Base-by-base conservation (phyloP, 2,888 invertebrate genomes). In the Megaustenia siamemsis region DNA sequence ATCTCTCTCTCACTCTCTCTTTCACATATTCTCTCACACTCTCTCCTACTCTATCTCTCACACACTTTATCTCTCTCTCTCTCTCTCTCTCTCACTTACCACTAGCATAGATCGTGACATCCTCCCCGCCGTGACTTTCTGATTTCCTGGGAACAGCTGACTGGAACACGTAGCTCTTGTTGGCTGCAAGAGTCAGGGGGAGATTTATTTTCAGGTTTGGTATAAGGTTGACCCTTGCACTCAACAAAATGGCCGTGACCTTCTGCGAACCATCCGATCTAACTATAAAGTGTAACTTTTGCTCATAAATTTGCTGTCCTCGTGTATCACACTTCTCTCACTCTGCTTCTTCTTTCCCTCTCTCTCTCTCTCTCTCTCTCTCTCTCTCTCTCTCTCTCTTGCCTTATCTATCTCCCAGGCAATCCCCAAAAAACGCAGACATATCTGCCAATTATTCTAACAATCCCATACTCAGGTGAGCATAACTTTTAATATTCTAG, bases 61-160 rank as follows among this genome's bases (percentile, higher is more conserved):
- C n/a, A n/a, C n/a, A n/a, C n/a, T n/a, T n/a, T n/a, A n/a, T n/a
- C n/a, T n/a, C n/a, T n/a, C n/a, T 32, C 8, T 32, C 60, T 66
- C 32, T 8, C 32, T 66, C 8, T 66, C 32, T 35, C 53, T 24
- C 24, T 12, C n/a, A 80, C 76, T 21, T 45, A 77, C 97, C 98
- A 12, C n/a, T 53, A 15, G 85, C 86, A 69, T 82, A 86, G 40
- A 83, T 83, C 6, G 69, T 69, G 24, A 83, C 83, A 71, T 83
- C 83, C 69, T 83, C 83, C 18, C 78, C 83, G 24, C 75, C 83
- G 60, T 83, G 83, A 2, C 78, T 83, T 43, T 78, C 83, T 28
- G 53, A 56, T 12, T 28, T n/a, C 69, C 56, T 78, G 5, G 87
- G 90, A 1, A 92, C 89, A 1, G 85, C 88, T n/a, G 86, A 85